Base-by-base conservation (phyloP, 2,888 invertebrate genomes). In the Rambutsinella grinnellia region DNA sequence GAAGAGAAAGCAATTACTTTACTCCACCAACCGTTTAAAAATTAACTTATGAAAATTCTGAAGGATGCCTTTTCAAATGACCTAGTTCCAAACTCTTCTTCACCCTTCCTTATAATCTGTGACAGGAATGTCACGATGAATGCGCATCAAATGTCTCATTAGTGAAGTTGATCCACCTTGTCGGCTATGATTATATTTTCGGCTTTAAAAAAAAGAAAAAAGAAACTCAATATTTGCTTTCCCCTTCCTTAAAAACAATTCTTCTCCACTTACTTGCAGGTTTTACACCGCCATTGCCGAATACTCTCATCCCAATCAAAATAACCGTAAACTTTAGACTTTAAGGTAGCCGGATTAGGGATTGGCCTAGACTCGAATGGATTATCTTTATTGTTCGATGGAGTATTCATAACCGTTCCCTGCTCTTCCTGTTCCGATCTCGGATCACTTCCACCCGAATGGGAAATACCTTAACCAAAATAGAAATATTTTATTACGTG, bases 231-330 rank as follows among this genome's bases (percentile, higher is more conserved):
- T 10, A 44, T 44, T 44, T 44, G 8, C 44, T 10, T 44, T 44
- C 44, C 8, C 13, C 44, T 10, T 44, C 13, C 6, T 10, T 13
- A 44, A 44, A 10, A 10, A 10, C 6, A 44, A n/a, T n/a, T n/a
- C n/a, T n/a, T n/a, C n/a, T n/a, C n/a, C n/a, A 51, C 68, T 68
- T 68, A 68, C 68, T 68, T 21, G 58, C 68, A 68, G 6, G 58
- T 10, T 68, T 58, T 57, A 24, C 68, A 68, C 2, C 58, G 49
- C 68, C 68, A 68, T 19, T 68, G 68, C 0, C 68, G 68, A 28
- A 68, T 28, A 19, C 46, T 58, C 21, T 68, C 68, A 28, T 68
- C 68, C 68, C 68, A 68, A 10, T 49, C 28, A 28, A 68, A 68
- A 28, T 36, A 68, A 19, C 21, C 51, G 17, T 68, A 68, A 19